These are phyloP conservation scores for Myripristis murdjan DNA, from an alignment of 2,797 vertebrate genomes.

Conservation along the genomic window DNA sequence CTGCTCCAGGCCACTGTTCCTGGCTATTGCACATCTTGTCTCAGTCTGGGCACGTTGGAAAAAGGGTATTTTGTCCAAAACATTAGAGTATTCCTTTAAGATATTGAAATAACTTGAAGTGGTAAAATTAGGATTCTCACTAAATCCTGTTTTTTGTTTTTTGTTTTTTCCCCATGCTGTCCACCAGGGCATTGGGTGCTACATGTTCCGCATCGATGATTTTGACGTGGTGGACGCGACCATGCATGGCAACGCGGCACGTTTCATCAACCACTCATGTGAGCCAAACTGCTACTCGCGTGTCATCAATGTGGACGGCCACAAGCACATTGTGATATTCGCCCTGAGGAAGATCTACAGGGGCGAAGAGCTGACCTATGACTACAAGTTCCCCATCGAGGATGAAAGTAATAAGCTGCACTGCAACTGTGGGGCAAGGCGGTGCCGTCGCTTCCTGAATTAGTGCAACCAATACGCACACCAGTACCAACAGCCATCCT, in stretches of 20 bases:
- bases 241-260: constrained; percentile 93
- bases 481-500: constrained; percentile 17
- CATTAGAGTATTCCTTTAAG: too few relatives aligned
- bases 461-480: constrained; percentile 57
- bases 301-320: constrained; percentile 94
- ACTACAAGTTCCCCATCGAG: constrained; percentile 98
- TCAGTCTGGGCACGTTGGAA: too few relatives aligned
- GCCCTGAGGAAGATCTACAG: constrained; percentile 93
- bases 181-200: constrained; percentile 92
- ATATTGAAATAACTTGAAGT: not conserved
- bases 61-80: too few relatives aligned
- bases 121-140: not conserved
- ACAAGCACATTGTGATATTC: constrained; percentile 96
- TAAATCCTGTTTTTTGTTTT: not conserved
- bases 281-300: constrained; percentile 97
- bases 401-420: constrained; percentile 93
- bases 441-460: constrained; percentile 94
- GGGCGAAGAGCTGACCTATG: constrained; percentile 95
- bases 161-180: not conserved
- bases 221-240: constrained; percentile 95
- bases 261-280: constrained; percentile 97
- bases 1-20: too few relatives aligned
- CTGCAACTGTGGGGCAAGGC: constrained; percentile 92
- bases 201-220: constrained; percentile 97
- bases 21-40: too few relatives aligned